Evolutionary conservation across 2,888 invertebrate genomes (phyloP).

Genomic region (Acholoe squamosa): DNA sequence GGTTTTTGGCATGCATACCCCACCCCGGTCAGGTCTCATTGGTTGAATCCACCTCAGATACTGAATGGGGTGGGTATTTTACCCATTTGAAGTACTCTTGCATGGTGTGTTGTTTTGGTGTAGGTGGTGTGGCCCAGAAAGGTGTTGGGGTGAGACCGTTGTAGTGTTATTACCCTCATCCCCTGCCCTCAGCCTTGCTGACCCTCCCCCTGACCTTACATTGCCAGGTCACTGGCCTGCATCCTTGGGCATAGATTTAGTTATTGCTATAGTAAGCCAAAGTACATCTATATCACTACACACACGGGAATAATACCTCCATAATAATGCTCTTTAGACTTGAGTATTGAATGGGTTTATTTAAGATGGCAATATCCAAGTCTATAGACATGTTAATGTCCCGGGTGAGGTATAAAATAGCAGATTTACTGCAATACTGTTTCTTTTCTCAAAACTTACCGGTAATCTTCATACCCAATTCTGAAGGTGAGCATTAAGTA

Average conservation of each 20-base stretch:
- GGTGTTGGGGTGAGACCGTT: background rate
- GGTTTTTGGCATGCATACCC: too few species aligned
- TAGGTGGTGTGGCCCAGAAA: slow-evolving; percentile 17
- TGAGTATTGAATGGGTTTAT: too few species aligned
- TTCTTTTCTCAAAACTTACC: background rate
- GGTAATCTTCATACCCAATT: background rate
- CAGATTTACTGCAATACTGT: too few species aligned
- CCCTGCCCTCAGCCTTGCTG: background rate
- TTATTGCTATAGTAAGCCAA: background rate
- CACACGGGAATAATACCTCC: too few species aligned
- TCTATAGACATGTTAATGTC: too few species aligned
- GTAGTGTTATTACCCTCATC: background rate
- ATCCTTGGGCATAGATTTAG: slow-evolving; percentile 3
- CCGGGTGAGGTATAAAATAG: too few species aligned
- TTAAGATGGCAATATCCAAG: too few species aligned
- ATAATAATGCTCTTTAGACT: too few species aligned
- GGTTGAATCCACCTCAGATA: too few species aligned
- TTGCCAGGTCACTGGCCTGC: slow-evolving; percentile 18
- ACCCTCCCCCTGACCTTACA: background rate
- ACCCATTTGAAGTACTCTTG: too few species aligned
- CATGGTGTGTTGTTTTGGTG: slow-evolving; percentile 13
- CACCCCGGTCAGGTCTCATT: too few species aligned
- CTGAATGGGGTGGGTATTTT: too few species aligned
- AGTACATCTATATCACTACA: background rate
- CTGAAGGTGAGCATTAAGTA: background rate